Evolutionary conservation across 2,888 invertebrate species (phyloP).

Genomic region (Mythimna albipuncta): DNA sequence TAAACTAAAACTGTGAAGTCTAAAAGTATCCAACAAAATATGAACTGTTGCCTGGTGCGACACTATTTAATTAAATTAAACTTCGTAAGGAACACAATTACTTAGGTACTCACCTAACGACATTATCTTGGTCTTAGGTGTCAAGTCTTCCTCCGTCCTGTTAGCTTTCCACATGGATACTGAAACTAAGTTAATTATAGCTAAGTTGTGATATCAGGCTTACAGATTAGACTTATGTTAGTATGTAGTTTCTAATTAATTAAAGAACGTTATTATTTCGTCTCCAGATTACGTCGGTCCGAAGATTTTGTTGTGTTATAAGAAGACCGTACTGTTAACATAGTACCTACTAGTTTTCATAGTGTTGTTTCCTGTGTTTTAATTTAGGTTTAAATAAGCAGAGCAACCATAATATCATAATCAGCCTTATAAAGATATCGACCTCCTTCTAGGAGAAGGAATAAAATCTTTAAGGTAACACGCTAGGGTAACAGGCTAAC

Average conservation of each 20-base stretch:
- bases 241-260: constrained; percentile 19
- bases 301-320: neutral
- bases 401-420: no score
- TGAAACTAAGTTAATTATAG: constrained; percentile 70
- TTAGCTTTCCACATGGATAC: constrained; percentile 71
- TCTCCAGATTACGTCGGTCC: neutral
- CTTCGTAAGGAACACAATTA: constrained; percentile 57
- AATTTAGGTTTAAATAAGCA: no score
- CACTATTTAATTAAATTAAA: constrained; percentile 46
- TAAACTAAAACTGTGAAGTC: neutral
- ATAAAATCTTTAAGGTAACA: no score
- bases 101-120: constrained; percentile 72
- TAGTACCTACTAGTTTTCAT: no score
- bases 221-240: constrained; percentile 13
- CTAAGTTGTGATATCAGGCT: constrained; percentile 29
- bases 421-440: no score
- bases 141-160: constrained; percentile 70
- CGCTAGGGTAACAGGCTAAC: no score
- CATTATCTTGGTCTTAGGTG: constrained; percentile 73
- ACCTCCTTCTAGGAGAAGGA: no score
- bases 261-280: neutral
- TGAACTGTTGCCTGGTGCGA: constrained; percentile 12
- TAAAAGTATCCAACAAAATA: neutral
- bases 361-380: no score
- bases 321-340: neutral